phyloP scores from a whole-genome alignment of 2,888 invertebrate genomes.

The Caenorhabditis imperialis region DNA sequence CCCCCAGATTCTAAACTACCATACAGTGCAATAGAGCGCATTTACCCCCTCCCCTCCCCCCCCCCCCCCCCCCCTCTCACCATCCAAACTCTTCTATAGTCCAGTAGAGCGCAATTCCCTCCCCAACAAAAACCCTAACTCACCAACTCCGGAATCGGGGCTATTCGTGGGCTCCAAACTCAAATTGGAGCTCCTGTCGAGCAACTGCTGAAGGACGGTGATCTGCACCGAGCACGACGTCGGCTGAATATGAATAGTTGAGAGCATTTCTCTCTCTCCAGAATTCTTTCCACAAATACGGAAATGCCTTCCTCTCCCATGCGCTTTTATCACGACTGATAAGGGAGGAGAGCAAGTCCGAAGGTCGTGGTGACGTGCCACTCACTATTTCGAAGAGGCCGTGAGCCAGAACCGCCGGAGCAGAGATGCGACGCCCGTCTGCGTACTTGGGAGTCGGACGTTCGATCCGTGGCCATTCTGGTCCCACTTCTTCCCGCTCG shows the following conservation, averaged over 20 bases:
- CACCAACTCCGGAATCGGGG: slow-evolving; percentile 57
- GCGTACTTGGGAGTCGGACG: slow-evolving; percentile 65
- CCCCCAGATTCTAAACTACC: too few species aligned
- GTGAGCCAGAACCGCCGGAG: slow-evolving; percentile 68
- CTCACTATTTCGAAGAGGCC: slow-evolving; percentile 56
- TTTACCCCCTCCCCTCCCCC: too few species aligned
- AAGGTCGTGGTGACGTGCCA: slow-evolving; percentile 49
- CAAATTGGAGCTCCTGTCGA: slow-evolving; percentile 35
- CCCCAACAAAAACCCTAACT: too few species aligned
- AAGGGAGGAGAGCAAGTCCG: slow-evolving; percentile 34
- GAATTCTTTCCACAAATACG: slow-evolving; percentile 2
- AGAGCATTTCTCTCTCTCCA: not conserved
- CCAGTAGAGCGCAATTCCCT: too few species aligned
- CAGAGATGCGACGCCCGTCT: slow-evolving; percentile 68
- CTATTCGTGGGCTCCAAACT: slow-evolving; percentile 46
- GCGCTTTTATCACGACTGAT: slow-evolving; percentile 17
- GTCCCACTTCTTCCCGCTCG: slow-evolving; percentile 11
- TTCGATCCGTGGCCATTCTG: slow-evolving; percentile 51
- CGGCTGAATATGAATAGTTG: slow-evolving; percentile 38
- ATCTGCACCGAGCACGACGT: slow-evolving; percentile 56
- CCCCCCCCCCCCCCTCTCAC: too few species aligned
- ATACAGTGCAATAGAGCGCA: too few species aligned
- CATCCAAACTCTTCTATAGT: too few species aligned
- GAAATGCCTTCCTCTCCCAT: slow-evolving; percentile 5
- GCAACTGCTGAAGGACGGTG: slow-evolving; percentile 50